phyloP scores from a whole-genome alignment of 2,113 vertebrate genomes.

The Leptobrachium leishanense region DNA sequence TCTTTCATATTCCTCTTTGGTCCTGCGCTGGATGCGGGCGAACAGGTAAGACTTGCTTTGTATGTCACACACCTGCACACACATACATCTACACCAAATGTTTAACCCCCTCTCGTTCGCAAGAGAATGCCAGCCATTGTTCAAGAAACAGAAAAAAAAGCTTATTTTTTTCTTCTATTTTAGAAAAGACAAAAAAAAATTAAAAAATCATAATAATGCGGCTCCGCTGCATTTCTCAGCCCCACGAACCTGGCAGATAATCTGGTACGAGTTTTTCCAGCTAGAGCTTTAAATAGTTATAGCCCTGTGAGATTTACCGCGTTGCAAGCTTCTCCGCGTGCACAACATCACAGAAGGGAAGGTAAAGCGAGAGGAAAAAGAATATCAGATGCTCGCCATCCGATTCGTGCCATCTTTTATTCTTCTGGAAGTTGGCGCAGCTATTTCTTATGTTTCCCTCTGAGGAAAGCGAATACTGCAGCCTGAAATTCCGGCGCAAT shows the following conservation, averaged over 20 bases:
- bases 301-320: neutral
- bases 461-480: neutral
- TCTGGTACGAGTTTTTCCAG: neutral
- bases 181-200: neutral
- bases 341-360: neutral
- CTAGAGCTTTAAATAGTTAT: neutral
- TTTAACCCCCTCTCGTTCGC: conserved; percentile 12
- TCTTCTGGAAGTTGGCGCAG: neutral
- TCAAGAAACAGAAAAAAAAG: conserved; percentile 13
- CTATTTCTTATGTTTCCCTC: neutral
- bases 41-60: conserved; percentile 42
- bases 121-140: neutral
- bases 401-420: conserved; percentile 19
- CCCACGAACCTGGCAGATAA: neutral
- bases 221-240: conserved; percentile 27
- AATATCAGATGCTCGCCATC: conserved; percentile 7
- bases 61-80: conserved; percentile 8
- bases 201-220: conserved; percentile 8
- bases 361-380: conserved; percentile 12
- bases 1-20: neutral
- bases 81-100: conserved; percentile 11
- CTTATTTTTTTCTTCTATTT: conserved; percentile 15
- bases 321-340: neutral
- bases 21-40: conserved; percentile 18
- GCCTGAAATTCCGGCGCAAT: too few species aligned